Evolutionary conservation across 2,888 invertebrate genomes (phyloP), one percentile per base, ranked within the genome.

Genomic region (Selenia dentaria): DNA sequence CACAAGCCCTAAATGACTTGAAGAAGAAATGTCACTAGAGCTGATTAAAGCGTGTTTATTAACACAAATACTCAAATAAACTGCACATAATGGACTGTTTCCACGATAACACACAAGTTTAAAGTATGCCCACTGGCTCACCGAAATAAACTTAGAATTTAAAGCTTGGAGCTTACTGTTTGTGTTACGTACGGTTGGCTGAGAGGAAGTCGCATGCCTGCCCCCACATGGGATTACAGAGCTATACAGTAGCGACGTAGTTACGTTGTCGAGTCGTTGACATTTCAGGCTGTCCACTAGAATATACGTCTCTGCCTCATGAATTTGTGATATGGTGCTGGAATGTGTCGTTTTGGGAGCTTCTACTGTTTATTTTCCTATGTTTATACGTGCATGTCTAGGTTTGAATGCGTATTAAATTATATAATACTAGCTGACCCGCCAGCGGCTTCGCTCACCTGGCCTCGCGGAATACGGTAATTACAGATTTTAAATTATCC

Each of bases 1-100:
- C n/a, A n/a, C n/a, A n/a, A n/a, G n/a, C n/a, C n/a, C n/a, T n/a
- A n/a, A n/a, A n/a, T n/a, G n/a, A n/a, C n/a, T n/a, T n/a, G n/a
- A n/a, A n/a, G n/a, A n/a, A n/a, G n/a, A n/a, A n/a, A n/a, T n/a
- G n/a, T 35, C 24, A 18, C 13, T 40, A 6, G 11, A 22, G 11
- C 35, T 18, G 31, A 31, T 46, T 36, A 45, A 35, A 26, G 26
- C 20, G 29, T 45, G 35, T 46, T 46, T 36, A 32, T 46, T 40
- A 26, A 26, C 25, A 20, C 31, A n/a, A n/a, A n/a, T 36, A 46
- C 35, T 9, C 35, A 40, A 46, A 46, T 35, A 39, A 35, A 40
- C 39, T 29, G 43, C 37, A 20, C n/a, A 35, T n/a, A n/a, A n/a
- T n/a, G n/a, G n/a, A 14, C 31, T 46, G 10, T 31, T 9, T 26